phyloP scores from a whole-genome alignment of 2,113 vertebrate genomes.

The Jaculus jaculus region DNA sequence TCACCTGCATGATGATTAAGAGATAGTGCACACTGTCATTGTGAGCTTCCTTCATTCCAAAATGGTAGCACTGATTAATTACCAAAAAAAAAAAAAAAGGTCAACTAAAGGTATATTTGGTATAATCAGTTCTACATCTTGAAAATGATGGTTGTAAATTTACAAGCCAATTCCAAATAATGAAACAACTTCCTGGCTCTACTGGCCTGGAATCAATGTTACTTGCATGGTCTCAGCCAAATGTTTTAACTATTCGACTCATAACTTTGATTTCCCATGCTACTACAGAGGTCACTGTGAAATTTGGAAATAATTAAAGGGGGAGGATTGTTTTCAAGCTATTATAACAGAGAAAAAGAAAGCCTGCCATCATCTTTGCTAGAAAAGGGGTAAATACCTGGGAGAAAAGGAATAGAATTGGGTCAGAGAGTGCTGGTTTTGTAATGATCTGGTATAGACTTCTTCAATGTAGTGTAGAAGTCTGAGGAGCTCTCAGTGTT shows the following conservation, averaged over 20 bases:
- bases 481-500: neutral
- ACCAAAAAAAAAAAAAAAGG: neutral
- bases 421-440: neutral
- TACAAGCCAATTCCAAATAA: neutral
- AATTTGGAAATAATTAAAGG: constrained; percentile 49
- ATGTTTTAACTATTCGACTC: neutral
- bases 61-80: neutral
- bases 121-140: neutral
- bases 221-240: neutral
- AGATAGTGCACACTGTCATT: neutral
- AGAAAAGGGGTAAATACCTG: neutral
- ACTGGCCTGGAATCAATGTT: neutral
- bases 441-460: neutral
- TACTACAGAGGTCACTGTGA: neutral
- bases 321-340: neutral
- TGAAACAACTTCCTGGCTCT: neutral
- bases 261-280: neutral
- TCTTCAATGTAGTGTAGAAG: neutral
- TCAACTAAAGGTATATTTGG: neutral
- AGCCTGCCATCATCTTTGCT: neutral
- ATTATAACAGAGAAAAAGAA: neutral
- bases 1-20: neutral
- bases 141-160: neutral
- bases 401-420: neutral
- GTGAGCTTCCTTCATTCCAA: neutral